Evolutionary conservation across 2,113 vertebrate genomes (phyloP).

Genomic region (Lophius piscatorius): DNA sequence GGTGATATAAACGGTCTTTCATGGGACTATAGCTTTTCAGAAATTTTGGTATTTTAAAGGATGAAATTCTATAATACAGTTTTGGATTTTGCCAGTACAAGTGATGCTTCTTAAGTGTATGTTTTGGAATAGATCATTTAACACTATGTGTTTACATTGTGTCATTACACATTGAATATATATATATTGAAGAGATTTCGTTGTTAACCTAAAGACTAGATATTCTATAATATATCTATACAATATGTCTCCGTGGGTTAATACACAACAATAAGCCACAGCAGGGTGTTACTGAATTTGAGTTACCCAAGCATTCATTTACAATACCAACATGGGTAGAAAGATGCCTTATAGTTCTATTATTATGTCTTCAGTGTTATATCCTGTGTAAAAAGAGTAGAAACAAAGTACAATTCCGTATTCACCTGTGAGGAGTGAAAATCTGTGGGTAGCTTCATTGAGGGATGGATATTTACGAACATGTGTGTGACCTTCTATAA

Average conservation of each 20-base stretch:
- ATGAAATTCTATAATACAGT: constrained; percentile 26
- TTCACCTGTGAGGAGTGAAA: constrained; percentile 56
- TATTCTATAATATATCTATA: constrained; percentile 32
- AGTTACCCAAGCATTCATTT: constrained; percentile 62
- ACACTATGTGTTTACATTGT: constrained; percentile 43
- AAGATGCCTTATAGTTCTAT: constrained; percentile 63
- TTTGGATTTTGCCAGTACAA: constrained; percentile 22
- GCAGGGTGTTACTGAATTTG: constrained; percentile 61
- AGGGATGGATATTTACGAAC: constrained; percentile 53
- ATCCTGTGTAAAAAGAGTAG: constrained; percentile 60
- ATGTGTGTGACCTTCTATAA: constrained; percentile 63
- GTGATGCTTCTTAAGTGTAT: constrained; percentile 32
- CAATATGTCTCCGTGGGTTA: constrained; percentile 54
- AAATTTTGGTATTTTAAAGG: constrained; percentile 38
- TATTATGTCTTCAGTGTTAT: constrained; percentile 54
- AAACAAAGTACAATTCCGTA: constrained; percentile 63
- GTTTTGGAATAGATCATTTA: constrained; percentile 34
- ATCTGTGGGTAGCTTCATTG: constrained; percentile 63
- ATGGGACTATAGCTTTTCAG: constrained; percentile 24
- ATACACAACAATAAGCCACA: constrained; percentile 75
- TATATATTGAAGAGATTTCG: constrained; percentile 47
- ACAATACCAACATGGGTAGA: constrained; percentile 63
- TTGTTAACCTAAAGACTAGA: constrained; percentile 45
- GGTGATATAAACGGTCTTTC: constrained; percentile 37
- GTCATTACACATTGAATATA: constrained; percentile 44